Evolutionary conservation across 1,140 invertebrate genomes (phyloP), one percentile per base, ranked within the genome.

Genomic region (Hylaeus volcanicus): DNA sequence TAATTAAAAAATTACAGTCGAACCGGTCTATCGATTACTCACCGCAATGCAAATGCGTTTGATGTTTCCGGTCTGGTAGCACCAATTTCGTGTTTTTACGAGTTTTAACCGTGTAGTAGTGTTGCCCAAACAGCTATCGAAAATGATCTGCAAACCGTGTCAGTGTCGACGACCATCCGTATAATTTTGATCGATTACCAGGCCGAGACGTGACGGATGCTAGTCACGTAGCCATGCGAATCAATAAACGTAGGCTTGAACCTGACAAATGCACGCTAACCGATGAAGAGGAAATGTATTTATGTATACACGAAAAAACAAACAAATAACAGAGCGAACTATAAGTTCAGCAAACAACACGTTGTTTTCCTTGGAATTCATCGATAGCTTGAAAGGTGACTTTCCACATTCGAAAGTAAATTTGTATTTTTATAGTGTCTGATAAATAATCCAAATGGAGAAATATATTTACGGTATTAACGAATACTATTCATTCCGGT

Each of bases 141-240:
- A 74, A 74, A 61, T 74, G 55, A 81, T 72, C 71, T 58, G 56
- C 65, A 77, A 81, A 81, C 45, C 53, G 26, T 63, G 53, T 48
- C 45, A 74, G 58, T 73, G 80, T 70, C 79, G 65, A 85, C 48
- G 69, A 60, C 43, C 69, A 65, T 63, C 79, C 63, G 60, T 78
- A 70, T 72, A 74, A 85, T 81, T 81, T 86, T 81, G 78, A 80
- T 80, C 55, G 78, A 75, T 80, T 60, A 65, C 37, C 37, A 2
- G 37, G 12, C 5, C 41, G 63, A 43, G 8, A n/a, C 45, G n/a
- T 15, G 69, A 73, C 61, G 71, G 48, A 53, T 56, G 63, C n/a
- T 51, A 56, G 61, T 48, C 71, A 39, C 71, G 53, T 74, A 74
- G 58, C 63, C 6, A 48, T 26, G 37, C 43, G 73, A 74, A 75